Evolutionary conservation across 2,888 invertebrate genomes (phyloP).

Genomic region (Agriotes lineatus): DNA sequence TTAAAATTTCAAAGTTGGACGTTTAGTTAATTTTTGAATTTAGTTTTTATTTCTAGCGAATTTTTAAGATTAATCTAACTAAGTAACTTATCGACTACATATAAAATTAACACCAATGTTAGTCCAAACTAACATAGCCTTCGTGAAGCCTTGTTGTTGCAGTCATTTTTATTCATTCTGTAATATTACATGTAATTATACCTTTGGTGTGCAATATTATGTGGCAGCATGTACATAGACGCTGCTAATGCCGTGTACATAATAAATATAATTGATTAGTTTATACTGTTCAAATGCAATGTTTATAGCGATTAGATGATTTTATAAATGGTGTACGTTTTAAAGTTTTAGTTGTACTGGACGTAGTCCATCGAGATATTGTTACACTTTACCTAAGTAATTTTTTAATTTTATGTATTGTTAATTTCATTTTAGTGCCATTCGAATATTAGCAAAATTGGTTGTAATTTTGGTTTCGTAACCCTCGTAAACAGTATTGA

Average conservation of each 20-base stretch:
- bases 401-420: conserved; percentile 42
- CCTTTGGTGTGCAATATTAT: conserved; percentile 42
- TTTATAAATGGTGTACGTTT: conserved; percentile 40
- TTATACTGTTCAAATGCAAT: conserved; percentile 36
- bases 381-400: conserved; percentile 39
- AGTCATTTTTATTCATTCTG: conserved; percentile 32
- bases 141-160: conserved; percentile 46
- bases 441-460: conserved; percentile 35
- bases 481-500: conserved; percentile 37
- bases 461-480: conserved; percentile 30
- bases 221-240: conserved; percentile 42
- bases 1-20: too few species aligned
- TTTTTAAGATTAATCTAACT: neutral
- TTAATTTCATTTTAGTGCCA: conserved; percentile 44
- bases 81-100: neutral
- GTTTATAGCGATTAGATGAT: conserved; percentile 35
- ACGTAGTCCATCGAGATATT: conserved; percentile 31
- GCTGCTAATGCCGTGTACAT: conserved; percentile 40
- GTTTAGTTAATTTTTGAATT: too few species aligned
- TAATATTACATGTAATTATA: conserved; percentile 39
- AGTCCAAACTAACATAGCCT: conserved; percentile 55
- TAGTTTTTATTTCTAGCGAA: neutral
- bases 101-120: conserved; percentile 48
- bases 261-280: conserved; percentile 26
- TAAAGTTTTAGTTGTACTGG: conserved; percentile 31